Evolutionary conservation across 2,888 invertebrate species (phyloP), one percentile per base, ranked within the genome.

Genomic region (Amiota communis): DNA sequence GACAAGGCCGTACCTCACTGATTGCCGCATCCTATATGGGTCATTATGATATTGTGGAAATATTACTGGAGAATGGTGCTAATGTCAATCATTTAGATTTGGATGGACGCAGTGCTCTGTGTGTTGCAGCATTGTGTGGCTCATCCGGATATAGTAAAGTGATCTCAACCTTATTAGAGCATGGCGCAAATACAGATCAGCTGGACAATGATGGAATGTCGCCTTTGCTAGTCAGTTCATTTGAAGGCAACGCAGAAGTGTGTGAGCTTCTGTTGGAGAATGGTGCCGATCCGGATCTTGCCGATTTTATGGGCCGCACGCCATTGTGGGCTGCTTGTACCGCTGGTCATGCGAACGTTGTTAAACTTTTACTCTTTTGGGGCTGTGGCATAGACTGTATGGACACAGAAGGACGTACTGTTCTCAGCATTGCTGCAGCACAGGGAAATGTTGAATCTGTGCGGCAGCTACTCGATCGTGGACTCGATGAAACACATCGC

Each of bases 21-120:
- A 95, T 98, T 78, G 98, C 98, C 0, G 97, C 98, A 17, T 97
- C 98, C 0, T 98, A 98, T 90, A 98, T 98, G 98, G 97, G 97
- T 0, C 97, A 97, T 90, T 94, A 94, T n/a, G 96, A 96, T 84
- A 97, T 97, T 76, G 97, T 97, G 46, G 93, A 95, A 76, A 94
- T 94, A 77, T 90, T 97, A 59, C 90, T 97, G 11, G 95, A 95
- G 80, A 94, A 93, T 75, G 95, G 95, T 1, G 97, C 97, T 0
- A 92, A 93, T 83, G 94, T 96, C 23, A 95, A 97, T 88, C 96
- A 96, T 83, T 93, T 96, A 0, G 97, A 97, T 84, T 93, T 95
- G 74, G 97, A 97, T 86, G 96, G 96, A 57, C 92, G 96, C 78
- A 97, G 97, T 17, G 97, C 97, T 0, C 90, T 97, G 9, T 95